Evolutionary conservation across 2,113 vertebrate genomes (phyloP).

Genomic region (Calyptommatus sinebrachiatus): DNA sequence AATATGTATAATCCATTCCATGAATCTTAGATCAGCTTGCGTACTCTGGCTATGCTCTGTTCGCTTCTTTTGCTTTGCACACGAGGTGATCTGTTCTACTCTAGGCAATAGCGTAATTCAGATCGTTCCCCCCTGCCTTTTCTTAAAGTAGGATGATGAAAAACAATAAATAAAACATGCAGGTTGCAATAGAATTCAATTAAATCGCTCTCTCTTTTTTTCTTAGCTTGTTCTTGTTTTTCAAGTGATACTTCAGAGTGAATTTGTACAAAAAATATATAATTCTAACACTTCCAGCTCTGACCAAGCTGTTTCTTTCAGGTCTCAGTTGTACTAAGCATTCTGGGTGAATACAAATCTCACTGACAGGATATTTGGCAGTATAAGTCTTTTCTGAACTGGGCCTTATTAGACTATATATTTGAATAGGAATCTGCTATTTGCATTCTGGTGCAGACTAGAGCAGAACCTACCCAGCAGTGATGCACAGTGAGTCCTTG

Average conservation of each 20-base stretch:
- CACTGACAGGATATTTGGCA: no score
- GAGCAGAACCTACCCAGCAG: no score
- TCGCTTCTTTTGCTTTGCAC: slow-evolving; percentile 56
- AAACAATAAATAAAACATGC: slow-evolving; percentile 51
- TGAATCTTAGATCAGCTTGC: slow-evolving; percentile 72
- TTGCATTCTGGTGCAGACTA: no score
- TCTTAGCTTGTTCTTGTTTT: slow-evolving; percentile 25
- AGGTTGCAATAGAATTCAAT: slow-evolving; percentile 43
- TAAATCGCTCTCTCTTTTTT: slow-evolving; percentile 34
- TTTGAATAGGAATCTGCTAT: no score
- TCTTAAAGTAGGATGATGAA: slow-evolving; percentile 51
- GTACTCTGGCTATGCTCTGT: slow-evolving; percentile 55
- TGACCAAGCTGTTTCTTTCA: not conserved
- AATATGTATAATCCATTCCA: slow-evolving; percentile 79
- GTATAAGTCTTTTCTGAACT: no score
- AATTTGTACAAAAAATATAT: not conserved
- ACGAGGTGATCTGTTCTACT: slow-evolving; percentile 56
- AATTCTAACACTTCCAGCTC: not conserved
- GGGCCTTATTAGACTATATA: no score
- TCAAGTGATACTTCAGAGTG: slow-evolving; percentile 2
- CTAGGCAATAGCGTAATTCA: slow-evolving; percentile 50
- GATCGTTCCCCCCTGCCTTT: slow-evolving; percentile 8
- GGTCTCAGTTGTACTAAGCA: not conserved
- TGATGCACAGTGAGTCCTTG: no score
- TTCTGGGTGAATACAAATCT: no score